Evolutionary conservation across 2,113 vertebrate genomes (phyloP).

Genomic region (Oophaga pumilio): DNA sequence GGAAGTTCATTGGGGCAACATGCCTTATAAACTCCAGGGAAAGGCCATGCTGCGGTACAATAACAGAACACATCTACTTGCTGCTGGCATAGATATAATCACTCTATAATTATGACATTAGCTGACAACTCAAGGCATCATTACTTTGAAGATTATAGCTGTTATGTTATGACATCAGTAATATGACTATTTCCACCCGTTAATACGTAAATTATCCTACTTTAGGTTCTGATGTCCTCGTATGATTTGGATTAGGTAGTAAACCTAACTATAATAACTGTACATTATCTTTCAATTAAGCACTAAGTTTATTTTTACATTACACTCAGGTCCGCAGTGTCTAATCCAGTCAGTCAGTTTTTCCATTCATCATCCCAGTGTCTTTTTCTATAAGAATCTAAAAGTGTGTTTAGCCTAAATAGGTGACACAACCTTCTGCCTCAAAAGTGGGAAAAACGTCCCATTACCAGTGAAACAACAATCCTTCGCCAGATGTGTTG

Average conservation of each 20-base stretch:
- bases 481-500: neutral
- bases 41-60: neutral
- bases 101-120: neutral
- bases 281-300: neutral
- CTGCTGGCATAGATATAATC: neutral
- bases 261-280: neutral
- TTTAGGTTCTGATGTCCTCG: neutral
- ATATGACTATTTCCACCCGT: neutral
- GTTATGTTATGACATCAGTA: neutral
- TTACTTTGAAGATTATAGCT: slow-evolving; percentile 4
- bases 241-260: neutral
- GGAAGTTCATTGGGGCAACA: neutral
- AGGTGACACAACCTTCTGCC: too few species aligned
- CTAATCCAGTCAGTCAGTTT: neutral
- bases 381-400: neutral
- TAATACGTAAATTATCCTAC: neutral
- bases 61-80: neutral
- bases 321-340: neutral
- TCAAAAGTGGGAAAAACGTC: neutral
- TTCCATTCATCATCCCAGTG: neutral
- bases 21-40: neutral
- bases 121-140: neutral
- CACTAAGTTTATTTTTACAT: neutral
- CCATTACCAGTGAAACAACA: neutral
- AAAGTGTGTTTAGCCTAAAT: too few species aligned